A percentile compares a stretch with the other conserved stretches of the same genome.
These are phyloP conservation scores for Alethe diademata DNA, from an alignment of 2,113 vertebrate species.

Conservation along the genomic window DNA sequence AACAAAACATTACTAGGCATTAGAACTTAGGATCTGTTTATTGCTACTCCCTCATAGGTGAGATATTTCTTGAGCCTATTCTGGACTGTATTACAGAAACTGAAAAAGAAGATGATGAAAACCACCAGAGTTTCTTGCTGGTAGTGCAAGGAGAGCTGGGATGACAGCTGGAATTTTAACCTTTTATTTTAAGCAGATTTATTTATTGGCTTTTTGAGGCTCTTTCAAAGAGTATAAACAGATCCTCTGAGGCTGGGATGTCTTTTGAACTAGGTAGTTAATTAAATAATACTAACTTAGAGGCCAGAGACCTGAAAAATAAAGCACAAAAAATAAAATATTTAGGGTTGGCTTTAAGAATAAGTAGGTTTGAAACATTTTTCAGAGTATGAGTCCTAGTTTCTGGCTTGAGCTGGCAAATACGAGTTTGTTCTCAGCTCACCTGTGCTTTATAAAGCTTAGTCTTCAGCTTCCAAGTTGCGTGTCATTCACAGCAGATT, in stretches of 20 bases:
- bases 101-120: not conserved
- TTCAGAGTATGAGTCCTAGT: not conserved
- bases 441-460: not conserved
- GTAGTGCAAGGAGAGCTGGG: not conserved
- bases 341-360: not conserved
- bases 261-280: not conserved
- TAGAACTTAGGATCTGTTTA: not conserved
- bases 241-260: not conserved
- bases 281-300: not conserved
- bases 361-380: not conserved
- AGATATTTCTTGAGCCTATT: not conserved
- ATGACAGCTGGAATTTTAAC: conserved; percentile 21
- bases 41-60: not conserved
- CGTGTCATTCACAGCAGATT: not conserved
- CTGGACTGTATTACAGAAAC: not conserved
- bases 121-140: not conserved
- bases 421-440: not conserved
- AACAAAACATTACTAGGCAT: not conserved
- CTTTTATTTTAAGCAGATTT: not conserved
- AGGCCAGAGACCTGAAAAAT: not conserved
- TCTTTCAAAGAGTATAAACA: not conserved
- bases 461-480: not conserved
- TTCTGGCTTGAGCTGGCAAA: not conserved
- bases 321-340: not conserved
- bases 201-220: not conserved